A percentile compares a stretch with the other conserved stretches of the same genome.
Evolutionary conservation across 1,140 invertebrate species (phyloP).

Genomic region (Brachionus plicatilis): DNA sequence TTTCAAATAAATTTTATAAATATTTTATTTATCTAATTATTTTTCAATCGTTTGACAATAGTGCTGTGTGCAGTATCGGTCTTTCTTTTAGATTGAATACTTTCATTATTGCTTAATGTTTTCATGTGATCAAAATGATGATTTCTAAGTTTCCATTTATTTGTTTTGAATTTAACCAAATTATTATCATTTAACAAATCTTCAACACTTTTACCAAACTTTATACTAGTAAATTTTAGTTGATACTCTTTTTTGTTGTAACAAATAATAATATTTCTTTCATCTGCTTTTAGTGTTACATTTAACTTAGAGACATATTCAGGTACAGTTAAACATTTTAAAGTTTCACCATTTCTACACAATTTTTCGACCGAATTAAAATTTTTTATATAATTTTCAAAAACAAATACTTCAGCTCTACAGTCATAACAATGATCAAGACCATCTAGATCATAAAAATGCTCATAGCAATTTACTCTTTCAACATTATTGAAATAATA

Average conservation of each 20-base stretch:
- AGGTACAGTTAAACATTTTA: neutral
- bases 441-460: neutral
- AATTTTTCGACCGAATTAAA: neutral
- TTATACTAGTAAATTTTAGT: neutral
- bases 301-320: neutral
- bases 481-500: neutral
- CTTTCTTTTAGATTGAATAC: neutral
- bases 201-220: neutral
- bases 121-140: neutral
- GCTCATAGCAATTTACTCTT: neutral
- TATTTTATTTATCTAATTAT: no score
- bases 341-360: neutral
- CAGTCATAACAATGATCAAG: conserved; percentile 35
- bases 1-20: no score
- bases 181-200: neutral
- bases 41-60: no score
- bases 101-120: neutral
- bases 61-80: neutral
- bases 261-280: neutral
- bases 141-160: neutral
- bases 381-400: neutral
- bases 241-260: conserved; percentile 17
- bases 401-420: conserved; percentile 6
- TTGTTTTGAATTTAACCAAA: neutral
- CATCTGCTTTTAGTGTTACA: neutral